These are phyloP conservation scores for Otolemur garnettii DNA, from an alignment of 2,113 vertebrate genomes.

Conservation along the genomic window DNA sequence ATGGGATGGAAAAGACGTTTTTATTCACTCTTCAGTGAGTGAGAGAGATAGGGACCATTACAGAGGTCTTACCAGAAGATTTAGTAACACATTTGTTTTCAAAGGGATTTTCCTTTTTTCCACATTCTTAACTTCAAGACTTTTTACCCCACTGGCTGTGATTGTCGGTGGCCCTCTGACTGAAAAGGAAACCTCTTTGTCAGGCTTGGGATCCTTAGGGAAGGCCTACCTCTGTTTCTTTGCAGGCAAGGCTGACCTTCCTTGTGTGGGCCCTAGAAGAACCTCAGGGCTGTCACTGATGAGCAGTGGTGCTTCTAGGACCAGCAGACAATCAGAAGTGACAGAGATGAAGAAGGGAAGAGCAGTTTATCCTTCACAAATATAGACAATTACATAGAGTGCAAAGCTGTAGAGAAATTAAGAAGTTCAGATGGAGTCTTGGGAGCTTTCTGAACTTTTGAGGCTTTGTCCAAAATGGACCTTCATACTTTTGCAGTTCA, in stretches of 20 bases:
- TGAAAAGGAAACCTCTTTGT: neutral
- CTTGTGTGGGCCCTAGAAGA: conserved; percentile 11
- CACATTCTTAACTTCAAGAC: conserved; percentile 36
- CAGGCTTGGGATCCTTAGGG: neutral
- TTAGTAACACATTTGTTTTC: conserved; percentile 50
- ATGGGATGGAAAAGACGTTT: neutral
- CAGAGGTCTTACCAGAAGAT: neutral
- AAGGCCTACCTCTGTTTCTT: conserved; percentile 8
- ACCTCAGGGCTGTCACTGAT: neutral
- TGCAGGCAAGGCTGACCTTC: conserved; percentile 21
- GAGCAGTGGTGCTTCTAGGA: conserved; percentile 61
- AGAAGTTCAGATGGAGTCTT: conserved; percentile 75
- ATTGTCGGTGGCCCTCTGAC: neutral
- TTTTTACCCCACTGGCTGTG: neutral
- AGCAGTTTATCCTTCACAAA: conserved; percentile 72
- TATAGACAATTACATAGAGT: conserved; percentile 62
- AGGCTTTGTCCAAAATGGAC: conserved; percentile 75
- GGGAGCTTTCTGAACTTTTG: conserved; percentile 76
- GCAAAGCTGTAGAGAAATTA: conserved; percentile 63
- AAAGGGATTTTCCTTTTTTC: conserved; percentile 45
- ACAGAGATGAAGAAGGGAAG: conserved; percentile 69
- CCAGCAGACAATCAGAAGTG: neutral
- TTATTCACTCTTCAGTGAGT: conserved; percentile 12
- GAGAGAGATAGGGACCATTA: conserved; percentile 19
- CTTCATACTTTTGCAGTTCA: conserved; percentile 71